Conservation (phyloP, 2,113 vertebrate genomes). For the Vombatus ursinus region DNA sequence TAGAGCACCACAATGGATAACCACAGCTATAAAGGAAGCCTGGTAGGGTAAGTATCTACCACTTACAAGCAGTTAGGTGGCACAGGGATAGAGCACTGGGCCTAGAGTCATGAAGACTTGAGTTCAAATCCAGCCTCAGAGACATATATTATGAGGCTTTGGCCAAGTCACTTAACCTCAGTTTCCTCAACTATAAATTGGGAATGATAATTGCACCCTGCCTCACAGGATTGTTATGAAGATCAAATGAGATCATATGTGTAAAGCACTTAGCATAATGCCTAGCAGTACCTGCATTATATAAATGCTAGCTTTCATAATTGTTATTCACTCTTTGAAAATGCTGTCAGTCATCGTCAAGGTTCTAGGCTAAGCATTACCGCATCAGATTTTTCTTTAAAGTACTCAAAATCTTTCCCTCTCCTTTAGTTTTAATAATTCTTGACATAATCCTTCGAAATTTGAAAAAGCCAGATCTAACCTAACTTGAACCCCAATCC, state of each 20-base stretch:
- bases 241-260: neutral
- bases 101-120: neutral
- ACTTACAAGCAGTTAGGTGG: neutral
- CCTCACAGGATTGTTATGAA: neutral
- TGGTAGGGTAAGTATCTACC: neutral
- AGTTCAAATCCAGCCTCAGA: neutral
- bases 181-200: neutral
- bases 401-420: neutral
- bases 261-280: neutral
- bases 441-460: neutral
- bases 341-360: neutral
- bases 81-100: neutral
- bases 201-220: neutral
- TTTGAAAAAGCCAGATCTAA: neutral
- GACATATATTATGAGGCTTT: neutral
- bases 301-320: neutral
- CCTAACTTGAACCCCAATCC: neutral
- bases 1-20: neutral
- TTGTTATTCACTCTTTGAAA: neutral
- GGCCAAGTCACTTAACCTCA: neutral
- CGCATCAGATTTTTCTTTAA: neutral
- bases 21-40: neutral
- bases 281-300: neutral
- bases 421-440: neutral
- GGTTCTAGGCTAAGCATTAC: neutral